Percentiles rank a stretch among this genome's conserved stretches.
Evolutionary conservation across 2,113 vertebrate species (phyloP).

Genomic region (Pseudolaguvia tuberculata): DNA sequence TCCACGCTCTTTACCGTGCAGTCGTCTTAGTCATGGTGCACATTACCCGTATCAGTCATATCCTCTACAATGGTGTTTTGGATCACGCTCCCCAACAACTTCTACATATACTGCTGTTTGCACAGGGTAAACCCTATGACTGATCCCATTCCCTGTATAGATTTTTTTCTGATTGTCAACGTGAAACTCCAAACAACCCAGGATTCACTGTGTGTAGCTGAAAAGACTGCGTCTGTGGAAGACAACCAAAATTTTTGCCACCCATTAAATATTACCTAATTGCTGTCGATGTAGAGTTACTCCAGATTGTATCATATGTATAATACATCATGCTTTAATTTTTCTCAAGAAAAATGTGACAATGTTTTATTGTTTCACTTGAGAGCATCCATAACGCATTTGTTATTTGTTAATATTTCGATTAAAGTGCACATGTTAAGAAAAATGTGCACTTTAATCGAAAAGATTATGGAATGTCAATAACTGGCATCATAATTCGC

Average conservation of each 20-base stretch:
- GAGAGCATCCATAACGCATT: neutral
- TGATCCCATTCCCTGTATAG: neutral
- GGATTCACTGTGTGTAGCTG: constrained; percentile 29
- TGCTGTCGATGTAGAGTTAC: constrained; percentile 17
- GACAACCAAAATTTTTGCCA: constrained; percentile 16
- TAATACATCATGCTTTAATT: neutral
- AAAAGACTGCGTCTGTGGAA: constrained; percentile 23
- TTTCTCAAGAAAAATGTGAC: constrained; percentile 19
- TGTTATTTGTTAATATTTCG: no score
- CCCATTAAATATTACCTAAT: constrained; percentile 17
- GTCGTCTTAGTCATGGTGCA: constrained; percentile 71
- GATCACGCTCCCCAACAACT: constrained; percentile 32
- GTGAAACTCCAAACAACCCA: constrained; percentile 15
- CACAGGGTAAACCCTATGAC: neutral
- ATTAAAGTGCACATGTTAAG: no score
- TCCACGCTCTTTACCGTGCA: constrained; percentile 88
- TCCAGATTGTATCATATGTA: constrained; percentile 23
- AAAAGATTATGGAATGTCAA: neutral
- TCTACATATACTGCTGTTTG: constrained; percentile 19
- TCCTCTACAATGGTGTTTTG: constrained; percentile 51
- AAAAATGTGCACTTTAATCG: constrained; percentile 25
- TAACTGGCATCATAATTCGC: neutral
- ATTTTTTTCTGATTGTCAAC: constrained; percentile 9
- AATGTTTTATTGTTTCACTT: constrained; percentile 11
- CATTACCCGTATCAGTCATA: constrained; percentile 53